phyloP scores from a whole-genome alignment of 2,113 vertebrate species.

The Elaphurus davidianus region DNA sequence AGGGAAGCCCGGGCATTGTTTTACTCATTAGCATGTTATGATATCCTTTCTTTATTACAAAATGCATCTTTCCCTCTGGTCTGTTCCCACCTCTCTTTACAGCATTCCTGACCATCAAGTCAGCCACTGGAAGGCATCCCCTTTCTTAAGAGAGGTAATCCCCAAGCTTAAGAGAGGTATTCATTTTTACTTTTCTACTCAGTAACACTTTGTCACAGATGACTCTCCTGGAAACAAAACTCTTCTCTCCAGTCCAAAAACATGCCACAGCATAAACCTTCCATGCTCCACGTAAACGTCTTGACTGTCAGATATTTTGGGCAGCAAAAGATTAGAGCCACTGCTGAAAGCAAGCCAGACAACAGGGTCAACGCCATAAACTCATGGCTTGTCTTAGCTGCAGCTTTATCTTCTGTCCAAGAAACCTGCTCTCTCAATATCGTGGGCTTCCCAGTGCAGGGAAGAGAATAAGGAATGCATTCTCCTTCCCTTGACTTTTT shows the following conservation, averaged over 20 bases:
- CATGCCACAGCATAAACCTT: neutral
- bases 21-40: neutral
- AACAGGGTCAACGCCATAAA: neutral
- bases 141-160: neutral
- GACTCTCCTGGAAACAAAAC: neutral
- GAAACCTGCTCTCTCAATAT: neutral
- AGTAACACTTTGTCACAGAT: neutral
- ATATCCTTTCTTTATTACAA: neutral
- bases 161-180: neutral
- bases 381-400: neutral
- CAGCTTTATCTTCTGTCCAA: neutral
- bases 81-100: neutral
- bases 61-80: neutral
- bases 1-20: neutral
- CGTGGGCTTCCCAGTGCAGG: neutral
- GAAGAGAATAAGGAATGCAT: neutral
- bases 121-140: neutral
- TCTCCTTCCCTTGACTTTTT: neutral
- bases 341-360: neutral
- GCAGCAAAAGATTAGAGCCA: neutral
- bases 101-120: neutral
- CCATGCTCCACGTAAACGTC: neutral
- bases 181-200: neutral
- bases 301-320: neutral
- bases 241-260: neutral